Conservation (phyloP, 2,113 vertebrate species). For the Ovis canadensis region DNA sequence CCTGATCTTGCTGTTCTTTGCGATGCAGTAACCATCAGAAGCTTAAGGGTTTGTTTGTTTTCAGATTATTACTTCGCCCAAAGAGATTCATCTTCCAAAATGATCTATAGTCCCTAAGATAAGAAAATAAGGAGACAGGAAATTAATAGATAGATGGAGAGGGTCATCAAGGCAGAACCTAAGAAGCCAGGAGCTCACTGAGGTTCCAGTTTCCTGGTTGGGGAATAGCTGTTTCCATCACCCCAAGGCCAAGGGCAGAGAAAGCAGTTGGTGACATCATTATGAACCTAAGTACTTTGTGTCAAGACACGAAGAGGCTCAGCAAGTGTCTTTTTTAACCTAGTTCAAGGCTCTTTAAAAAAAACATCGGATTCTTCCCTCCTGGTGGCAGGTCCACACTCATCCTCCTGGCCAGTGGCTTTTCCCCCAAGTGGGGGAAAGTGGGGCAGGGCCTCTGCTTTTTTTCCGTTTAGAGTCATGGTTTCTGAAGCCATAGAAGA, state of each 20-base stretch:
- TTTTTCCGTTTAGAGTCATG: not conserved
- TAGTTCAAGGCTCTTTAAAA: not conserved
- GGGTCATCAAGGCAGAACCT: not conserved
- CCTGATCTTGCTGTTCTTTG: not conserved
- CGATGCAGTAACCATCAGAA: not conserved
- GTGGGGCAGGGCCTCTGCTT: not conserved
- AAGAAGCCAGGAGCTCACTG: not conserved
- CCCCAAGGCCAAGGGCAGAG: too few relatives aligned
- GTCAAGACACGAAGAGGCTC: not conserved
- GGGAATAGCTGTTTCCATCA: not conserved
- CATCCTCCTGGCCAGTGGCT: not conserved
- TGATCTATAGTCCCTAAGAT: not conserved
- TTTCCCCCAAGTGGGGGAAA: not conserved
- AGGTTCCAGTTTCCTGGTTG: not conserved
- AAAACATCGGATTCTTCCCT: not conserved
- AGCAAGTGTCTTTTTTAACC: not conserved
- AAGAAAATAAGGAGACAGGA: not conserved
- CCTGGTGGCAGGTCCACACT: not conserved
- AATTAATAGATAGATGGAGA: not conserved
- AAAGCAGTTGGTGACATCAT: not conserved
- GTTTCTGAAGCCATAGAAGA: not conserved
- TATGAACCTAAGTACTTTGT: not conserved
- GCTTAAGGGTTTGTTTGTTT: not conserved
- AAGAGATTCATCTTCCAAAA: not conserved
- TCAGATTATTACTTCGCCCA: not conserved